phyloP scores from a whole-genome alignment of 2,888 invertebrate genomes.

The Oxycera nigricornis region DNA sequence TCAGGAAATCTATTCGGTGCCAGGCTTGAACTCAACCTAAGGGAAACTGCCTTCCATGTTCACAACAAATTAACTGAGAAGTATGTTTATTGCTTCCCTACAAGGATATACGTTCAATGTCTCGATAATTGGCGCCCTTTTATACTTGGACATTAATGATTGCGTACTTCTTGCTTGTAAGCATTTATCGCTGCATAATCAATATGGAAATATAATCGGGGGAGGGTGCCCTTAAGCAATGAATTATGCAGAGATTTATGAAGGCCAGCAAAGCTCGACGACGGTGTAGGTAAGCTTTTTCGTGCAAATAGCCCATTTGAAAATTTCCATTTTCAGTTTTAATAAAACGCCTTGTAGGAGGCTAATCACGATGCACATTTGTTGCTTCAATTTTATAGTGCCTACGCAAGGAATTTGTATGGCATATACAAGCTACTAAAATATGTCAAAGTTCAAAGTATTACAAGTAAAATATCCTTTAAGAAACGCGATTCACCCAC shows the following conservation, averaged over 20 bases:
- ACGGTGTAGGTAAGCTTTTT: not conserved
- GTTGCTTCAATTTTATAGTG: too few relatives aligned
- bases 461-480: too few relatives aligned
- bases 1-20: not conserved
- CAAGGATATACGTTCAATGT: not conserved
- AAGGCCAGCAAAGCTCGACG: too few relatives aligned
- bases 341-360: too few relatives aligned
- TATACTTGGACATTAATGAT: not conserved
- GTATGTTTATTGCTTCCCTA: slow-evolving; percentile 7
- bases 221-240: not conserved
- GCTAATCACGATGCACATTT: too few relatives aligned
- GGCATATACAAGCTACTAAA: too few relatives aligned
- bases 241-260: not conserved
- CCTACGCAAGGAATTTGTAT: too few relatives aligned
- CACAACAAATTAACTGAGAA: slow-evolving; percentile 13
- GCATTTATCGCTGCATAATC: slow-evolving; percentile 28
- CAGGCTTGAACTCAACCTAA: not conserved
- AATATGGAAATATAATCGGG: not conserved
- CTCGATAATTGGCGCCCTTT: slow-evolving; percentile 5
- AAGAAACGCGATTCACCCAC: too few relatives aligned
- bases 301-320: not conserved
- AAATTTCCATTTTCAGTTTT: not conserved
- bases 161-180: not conserved
- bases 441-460: too few relatives aligned
- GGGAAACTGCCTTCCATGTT: not conserved